A percentile compares a stretch with the other conserved stretches of the same genome.
Evolutionary conservation across 2,113 vertebrate species (phyloP).

Genomic region (Pluvianellus socialis): DNA sequence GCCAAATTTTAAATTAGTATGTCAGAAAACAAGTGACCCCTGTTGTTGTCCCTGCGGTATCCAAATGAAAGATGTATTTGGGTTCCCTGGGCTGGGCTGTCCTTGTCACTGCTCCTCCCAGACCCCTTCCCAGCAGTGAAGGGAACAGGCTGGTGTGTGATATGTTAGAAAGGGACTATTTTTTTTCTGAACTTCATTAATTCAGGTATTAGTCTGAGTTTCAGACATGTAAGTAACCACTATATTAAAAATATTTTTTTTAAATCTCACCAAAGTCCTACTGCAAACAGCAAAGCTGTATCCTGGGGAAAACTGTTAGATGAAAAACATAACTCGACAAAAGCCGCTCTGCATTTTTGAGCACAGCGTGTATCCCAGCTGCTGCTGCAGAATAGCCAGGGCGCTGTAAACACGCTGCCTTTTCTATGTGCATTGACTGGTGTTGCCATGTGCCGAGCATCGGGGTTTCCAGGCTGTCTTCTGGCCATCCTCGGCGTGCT

Average conservation of each 20-base stretch:
- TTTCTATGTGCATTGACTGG: fast-evolving
- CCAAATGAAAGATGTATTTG: background rate
- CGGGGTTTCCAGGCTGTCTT: background rate
- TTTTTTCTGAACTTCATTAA: background rate
- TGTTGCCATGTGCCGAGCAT: background rate
- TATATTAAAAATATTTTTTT: background rate
- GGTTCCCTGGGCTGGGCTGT: background rate
- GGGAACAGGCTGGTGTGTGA: background rate
- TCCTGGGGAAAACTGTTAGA: background rate
- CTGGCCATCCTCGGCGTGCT: fast-evolving
- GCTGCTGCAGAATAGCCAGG: background rate
- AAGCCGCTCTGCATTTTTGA: background rate
- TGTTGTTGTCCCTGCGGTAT: background rate
- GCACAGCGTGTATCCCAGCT: fast-evolving
- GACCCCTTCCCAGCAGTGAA: background rate
- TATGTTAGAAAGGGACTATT: background rate
- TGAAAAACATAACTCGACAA: background rate
- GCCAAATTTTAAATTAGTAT: background rate
- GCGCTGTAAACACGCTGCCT: fast-evolving
- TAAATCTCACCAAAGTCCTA: background rate
- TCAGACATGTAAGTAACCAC: background rate
- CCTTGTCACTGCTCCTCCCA: background rate
- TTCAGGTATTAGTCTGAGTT: background rate
- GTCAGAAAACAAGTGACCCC: background rate
- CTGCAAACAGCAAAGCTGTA: background rate